Base-by-base conservation (phyloP, 2,113 vertebrate genomes). In the Leptosomus discolor region DNA sequence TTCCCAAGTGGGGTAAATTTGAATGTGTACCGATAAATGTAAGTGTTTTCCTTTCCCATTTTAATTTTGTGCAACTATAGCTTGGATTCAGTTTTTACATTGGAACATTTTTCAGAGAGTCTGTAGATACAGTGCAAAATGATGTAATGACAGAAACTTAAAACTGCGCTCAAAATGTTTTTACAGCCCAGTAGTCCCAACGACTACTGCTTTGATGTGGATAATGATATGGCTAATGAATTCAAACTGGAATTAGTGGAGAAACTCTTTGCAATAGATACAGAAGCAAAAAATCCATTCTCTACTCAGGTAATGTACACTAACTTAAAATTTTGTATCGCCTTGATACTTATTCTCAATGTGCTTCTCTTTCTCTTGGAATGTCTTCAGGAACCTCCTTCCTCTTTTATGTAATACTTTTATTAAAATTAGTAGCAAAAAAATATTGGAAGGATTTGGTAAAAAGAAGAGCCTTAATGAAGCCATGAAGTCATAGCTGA, bases 171-270 rank as follows among this genome's bases (percentile, higher is more conserved):
- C 85, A 90, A 94, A 95, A 96, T 98, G 37, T 92, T 84, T 97
- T 96, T 95, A 94, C 96, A 99, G 99, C 98, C 98, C 51, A 98
- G 95, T 85, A 98, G 98, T 97, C 98, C 98, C 18, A 93, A 98
- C 32, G 98, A 99, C 87, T 99, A 99, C 88, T 99, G 98, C 96
- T 99, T 99, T 97, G 98, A 98, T 92, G 99, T 99, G 97, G 99
- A 99, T 90, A 98, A 99, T 30, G 99, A 99, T 54, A 99, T 99
- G 90, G 98, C 98, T 83, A 98, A 98, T 50, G 99, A 99, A 87
- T 99, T 99, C 96, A 99, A 99, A 98, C 97, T 99, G 92, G 99
- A 99, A 98, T 96, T 99, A 93, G 99, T 99, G 92, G 99, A 99
- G 98, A 99, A 99, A 95, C 98, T 99, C 92, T 99, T 99, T 98